phyloP scores from a whole-genome alignment of 2,888 invertebrate genomes.

The Pyrgus malvae region DNA sequence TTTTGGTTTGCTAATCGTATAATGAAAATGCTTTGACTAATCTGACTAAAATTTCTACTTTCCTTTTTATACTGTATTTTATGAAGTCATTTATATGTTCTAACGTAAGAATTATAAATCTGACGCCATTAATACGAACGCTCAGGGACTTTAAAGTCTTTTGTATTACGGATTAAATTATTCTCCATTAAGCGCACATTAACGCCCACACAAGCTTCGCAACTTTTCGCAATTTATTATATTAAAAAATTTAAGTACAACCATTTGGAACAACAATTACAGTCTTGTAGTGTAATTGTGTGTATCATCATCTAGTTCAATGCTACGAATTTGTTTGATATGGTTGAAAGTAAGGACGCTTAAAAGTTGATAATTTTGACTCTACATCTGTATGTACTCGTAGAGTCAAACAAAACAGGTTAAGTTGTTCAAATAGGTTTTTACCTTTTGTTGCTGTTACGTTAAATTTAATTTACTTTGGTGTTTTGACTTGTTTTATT shows the following conservation, averaged over 20 bases:
- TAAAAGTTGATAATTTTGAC: too few relatives aligned
- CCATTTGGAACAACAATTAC: background rate
- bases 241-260: background rate
- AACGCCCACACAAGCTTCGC: background rate
- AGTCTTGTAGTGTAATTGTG: background rate
- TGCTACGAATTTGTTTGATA: background rate
- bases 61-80: background rate
- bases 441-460: too few relatives aligned
- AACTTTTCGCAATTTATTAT: constrained; percentile 9
- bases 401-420: too few relatives aligned
- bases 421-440: too few relatives aligned
- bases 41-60: background rate
- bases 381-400: background rate
- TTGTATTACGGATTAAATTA: constrained; percentile 12
- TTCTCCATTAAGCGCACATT: constrained; percentile 16
- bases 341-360: background rate
- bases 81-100: background rate
- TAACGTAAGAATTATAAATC: constrained; percentile 9
- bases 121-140: constrained; percentile 9
- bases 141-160: constrained; percentile 9
- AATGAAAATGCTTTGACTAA: too few relatives aligned
- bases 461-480: too few relatives aligned
- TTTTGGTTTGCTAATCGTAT: too few relatives aligned
- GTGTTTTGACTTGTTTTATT: too few relatives aligned
- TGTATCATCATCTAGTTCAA: background rate